Evolutionary conservation across 2,113 vertebrate genomes (phyloP).

Genomic region (Amazona vittata): DNA sequence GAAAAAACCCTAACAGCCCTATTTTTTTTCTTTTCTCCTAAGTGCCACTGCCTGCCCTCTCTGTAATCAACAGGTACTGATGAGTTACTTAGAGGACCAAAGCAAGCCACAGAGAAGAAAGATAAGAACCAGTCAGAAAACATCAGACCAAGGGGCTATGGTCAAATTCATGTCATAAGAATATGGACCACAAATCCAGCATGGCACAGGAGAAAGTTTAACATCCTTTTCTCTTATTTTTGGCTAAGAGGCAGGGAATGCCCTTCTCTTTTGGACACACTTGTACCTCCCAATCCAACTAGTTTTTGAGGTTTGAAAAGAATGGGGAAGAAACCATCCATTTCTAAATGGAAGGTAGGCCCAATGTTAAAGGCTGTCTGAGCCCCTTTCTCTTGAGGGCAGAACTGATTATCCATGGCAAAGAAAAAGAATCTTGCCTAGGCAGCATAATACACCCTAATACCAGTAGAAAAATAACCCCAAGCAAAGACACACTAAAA

Average conservation of each 20-base stretch:
- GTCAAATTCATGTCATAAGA: neutral
- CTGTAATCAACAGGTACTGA: neutral
- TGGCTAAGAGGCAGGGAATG: neutral
- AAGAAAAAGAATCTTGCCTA: neutral
- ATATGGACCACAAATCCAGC: neutral
- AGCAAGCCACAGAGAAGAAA: neutral
- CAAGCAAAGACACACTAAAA: neutral
- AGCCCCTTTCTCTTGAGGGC: neutral
- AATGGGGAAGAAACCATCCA: neutral
- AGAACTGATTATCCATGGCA: neutral
- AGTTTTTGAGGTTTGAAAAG: neutral
- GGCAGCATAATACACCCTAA: neutral
- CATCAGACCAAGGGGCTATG: neutral
- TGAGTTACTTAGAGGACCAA: neutral
- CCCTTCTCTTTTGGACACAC: neutral
- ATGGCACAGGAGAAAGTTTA: neutral
- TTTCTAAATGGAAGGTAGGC: neutral
- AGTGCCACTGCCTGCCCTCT: neutral
- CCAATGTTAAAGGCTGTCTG: neutral
- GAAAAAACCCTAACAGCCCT: neutral
- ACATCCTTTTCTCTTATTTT: neutral
- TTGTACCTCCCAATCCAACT: neutral
- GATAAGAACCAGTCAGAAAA: neutral
- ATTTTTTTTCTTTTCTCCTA: neutral
- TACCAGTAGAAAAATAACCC: neutral